These are phyloP conservation scores for Camelus dromedarius DNA, from an alignment of 2,113 vertebrate species.

Conservation along the genomic window DNA sequence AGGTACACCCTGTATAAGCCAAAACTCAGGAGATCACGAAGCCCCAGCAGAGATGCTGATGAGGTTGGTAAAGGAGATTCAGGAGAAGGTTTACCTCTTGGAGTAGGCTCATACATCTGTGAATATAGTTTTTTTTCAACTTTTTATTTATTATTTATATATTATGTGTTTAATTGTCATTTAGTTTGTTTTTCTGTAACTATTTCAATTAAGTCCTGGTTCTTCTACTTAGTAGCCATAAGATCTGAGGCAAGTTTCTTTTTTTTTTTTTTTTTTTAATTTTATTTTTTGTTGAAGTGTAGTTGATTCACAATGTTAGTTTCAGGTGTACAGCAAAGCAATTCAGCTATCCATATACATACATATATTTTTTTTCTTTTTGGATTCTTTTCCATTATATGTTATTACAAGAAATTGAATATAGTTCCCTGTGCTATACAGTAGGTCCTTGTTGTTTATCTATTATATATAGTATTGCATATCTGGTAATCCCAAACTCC, in stretches of 20 bases:
- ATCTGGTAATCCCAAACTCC: too few species aligned
- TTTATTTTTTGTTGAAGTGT: too few species aligned
- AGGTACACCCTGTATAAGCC: not conserved
- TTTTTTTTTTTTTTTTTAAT: not conserved
- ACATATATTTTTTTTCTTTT: too few species aligned
- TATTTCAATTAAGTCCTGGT: not conserved
- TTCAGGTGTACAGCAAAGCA: too few species aligned
- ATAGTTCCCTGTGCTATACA: too few species aligned
- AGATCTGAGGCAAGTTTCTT: not conserved
- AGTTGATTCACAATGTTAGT: too few species aligned
- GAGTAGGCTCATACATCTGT: not conserved
- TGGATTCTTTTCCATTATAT: too few species aligned
- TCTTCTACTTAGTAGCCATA: not conserved
- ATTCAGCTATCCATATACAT: too few species aligned
- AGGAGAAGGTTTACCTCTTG: not conserved
- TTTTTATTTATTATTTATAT: not conserved
- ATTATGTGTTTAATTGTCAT: not conserved
- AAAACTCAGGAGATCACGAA: not conserved
- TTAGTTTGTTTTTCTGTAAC: not conserved
- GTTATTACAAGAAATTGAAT: too few species aligned
- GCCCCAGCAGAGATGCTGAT: not conserved
- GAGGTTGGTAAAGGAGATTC: not conserved
- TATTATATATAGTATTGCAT: too few species aligned
- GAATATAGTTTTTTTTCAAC: conserved; percentile 10
- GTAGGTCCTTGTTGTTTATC: too few species aligned